Conservation (phyloP, 2,797 vertebrate species). For the Crax fasciolata region DNA sequence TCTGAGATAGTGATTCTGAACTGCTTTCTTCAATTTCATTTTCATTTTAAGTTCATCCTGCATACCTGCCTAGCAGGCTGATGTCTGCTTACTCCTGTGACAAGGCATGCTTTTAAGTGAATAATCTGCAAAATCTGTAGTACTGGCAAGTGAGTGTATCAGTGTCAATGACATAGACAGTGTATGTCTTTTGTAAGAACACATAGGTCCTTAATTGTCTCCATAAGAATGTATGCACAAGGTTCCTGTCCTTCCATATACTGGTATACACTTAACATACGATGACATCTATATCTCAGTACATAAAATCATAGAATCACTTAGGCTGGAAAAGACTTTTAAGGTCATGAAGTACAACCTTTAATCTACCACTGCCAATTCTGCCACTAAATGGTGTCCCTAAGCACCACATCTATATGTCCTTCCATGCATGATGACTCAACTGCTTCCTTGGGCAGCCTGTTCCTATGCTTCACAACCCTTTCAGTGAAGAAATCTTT, state of each 20-base stretch:
- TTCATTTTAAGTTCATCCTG: not conserved
- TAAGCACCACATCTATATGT: too few relatives aligned
- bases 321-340: too few relatives aligned
- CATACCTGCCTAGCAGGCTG: not conserved
- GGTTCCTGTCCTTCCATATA: not conserved
- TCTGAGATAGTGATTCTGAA: not conserved
- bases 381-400: too few relatives aligned
- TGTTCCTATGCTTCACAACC: too few relatives aligned
- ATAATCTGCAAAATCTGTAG: not conserved
- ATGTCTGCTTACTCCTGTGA: not conserved
- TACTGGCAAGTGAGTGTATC: accelerated
- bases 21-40: not conserved
- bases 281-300: not conserved
- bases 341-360: too few relatives aligned
- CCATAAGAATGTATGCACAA: not conserved
- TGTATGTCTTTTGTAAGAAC: not conserved
- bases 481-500: too few relatives aligned
- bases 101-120: not conserved
- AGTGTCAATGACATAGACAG: not conserved
- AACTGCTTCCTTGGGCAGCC: too few relatives aligned
- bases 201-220: accelerated
- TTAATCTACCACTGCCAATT: too few relatives aligned
- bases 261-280: accelerated
- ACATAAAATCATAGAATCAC: not conserved
- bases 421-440: too few relatives aligned